Evolutionary conservation across 2,113 vertebrate genomes (phyloP).

Genomic region (Rhombomys opimus): DNA sequence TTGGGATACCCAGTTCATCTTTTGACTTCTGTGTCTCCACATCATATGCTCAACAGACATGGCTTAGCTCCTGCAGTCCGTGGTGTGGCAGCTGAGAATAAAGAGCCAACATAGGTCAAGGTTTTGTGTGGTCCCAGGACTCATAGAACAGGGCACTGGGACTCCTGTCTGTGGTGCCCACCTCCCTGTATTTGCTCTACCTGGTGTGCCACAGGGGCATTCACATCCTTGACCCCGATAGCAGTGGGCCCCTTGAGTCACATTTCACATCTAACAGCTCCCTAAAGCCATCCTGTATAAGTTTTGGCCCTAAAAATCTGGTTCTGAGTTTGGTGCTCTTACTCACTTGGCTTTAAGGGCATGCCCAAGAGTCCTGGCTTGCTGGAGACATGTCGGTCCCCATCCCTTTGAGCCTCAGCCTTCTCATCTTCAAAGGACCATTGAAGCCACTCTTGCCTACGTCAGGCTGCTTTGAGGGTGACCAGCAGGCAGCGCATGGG

Average conservation of each 20-base stretch:
- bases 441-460: background rate
- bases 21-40: background rate
- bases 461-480: background rate
- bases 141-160: background rate
- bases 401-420: background rate
- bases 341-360: background rate
- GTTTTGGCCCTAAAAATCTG: background rate
- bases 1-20: background rate
- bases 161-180: background rate
- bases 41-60: fast-evolving
- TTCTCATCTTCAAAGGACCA: background rate
- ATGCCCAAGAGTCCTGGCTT: background rate
- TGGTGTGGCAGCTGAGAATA: background rate
- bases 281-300: fast-evolving
- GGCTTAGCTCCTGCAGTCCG: background rate
- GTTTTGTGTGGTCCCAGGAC: background rate
- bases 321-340: background rate
- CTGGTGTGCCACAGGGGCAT: fast-evolving
- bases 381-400: background rate
- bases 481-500: background rate
- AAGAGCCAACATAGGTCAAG: background rate
- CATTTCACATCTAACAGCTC: background rate
- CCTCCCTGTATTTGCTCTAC: background rate
- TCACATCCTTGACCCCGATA: background rate
- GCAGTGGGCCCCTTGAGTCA: background rate